Conservation (phyloP, 2,113 vertebrate genomes). For the Limanda limanda region DNA sequence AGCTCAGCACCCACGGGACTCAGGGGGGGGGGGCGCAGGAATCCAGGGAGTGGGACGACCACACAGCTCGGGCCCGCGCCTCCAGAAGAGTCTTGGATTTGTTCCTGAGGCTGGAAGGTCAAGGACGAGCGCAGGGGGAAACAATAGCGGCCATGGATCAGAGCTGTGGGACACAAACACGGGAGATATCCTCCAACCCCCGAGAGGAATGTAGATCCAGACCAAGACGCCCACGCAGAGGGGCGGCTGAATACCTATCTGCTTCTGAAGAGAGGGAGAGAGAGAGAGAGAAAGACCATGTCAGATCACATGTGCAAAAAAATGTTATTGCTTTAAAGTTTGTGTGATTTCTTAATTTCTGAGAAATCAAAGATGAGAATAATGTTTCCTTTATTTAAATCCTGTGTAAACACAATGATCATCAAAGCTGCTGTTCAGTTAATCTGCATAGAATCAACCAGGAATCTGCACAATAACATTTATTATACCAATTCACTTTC, state of each 20-base stretch:
- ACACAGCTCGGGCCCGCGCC: constrained; percentile 62
- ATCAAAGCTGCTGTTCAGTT: too few species aligned
- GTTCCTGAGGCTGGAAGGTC: constrained; percentile 60
- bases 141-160: constrained; percentile 78
- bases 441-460: too few species aligned
- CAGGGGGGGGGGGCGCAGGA: constrained; percentile 71
- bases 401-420: too few species aligned
- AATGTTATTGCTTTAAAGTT: too few species aligned
- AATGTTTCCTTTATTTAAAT: too few species aligned
- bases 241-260: constrained; percentile 62
- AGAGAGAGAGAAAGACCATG: constrained; percentile 41
- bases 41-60: constrained; percentile 75
- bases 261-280: constrained; percentile 26
- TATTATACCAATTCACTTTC: too few species aligned
- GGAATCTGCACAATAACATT: too few species aligned
- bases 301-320: constrained; percentile 27
- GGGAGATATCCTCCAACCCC: constrained; percentile 76
- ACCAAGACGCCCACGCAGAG: constrained; percentile 74
- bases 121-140: constrained; percentile 44
- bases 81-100: constrained; percentile 78
- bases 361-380: too few species aligned
- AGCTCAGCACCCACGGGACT: constrained; percentile 71
- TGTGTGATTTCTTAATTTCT: too few species aligned
- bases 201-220: constrained; percentile 76
- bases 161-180: constrained; percentile 81